Evolutionary conservation across 2,797 vertebrate genomes (phyloP), one percentile per base, ranked within the genome.

Genomic region (Bufotes viridis): DNA sequence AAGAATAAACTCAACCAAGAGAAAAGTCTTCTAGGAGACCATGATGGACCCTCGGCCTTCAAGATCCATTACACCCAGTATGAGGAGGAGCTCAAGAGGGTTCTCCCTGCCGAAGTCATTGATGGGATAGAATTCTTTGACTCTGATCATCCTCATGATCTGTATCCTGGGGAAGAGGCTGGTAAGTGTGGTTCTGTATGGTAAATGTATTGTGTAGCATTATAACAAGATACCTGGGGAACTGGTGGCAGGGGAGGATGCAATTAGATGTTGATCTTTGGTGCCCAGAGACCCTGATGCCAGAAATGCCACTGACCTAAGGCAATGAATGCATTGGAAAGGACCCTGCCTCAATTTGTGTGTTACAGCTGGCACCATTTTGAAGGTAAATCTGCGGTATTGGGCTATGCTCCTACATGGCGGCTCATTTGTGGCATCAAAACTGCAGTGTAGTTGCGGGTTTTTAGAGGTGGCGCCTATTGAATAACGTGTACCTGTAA

Each of bases 51-150:
- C 5, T 24, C 67, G 1, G 67, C 67, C 67, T 70, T 17, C 29
- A 29, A 85, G 8, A 5, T 86, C 24, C 17, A 29, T 13, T 86
- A 70, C 65, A 86, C 42, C 13, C 51, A n/a, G 61, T 86, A 69
- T 26, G 83, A 85, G 58, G 70, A 75, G 34, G 57, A 85, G 29
- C 72, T 85, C 4, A 76, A 86, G 51, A 80, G 81, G 34, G 51
- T 69, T 10, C 53, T 86, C 9, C 63, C 53, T 11, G 24, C 63
- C n/a, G 63, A 86, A 60, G 18, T 84, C 15, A 84, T 84, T 15
- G 82, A 84, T 57, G 82, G 67, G 9, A n/a, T 86, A 22, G 85
- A 70, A 29, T 34, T 86, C 26, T 49, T 80, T 26, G 85, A 81
- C 26, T 70, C 78, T 0, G 78, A 72, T 22, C 51, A 22, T 7